These are phyloP conservation scores for Tragelaphus scriptus DNA, from an alignment of 2,113 vertebrate genomes.

Conservation along the genomic window DNA sequence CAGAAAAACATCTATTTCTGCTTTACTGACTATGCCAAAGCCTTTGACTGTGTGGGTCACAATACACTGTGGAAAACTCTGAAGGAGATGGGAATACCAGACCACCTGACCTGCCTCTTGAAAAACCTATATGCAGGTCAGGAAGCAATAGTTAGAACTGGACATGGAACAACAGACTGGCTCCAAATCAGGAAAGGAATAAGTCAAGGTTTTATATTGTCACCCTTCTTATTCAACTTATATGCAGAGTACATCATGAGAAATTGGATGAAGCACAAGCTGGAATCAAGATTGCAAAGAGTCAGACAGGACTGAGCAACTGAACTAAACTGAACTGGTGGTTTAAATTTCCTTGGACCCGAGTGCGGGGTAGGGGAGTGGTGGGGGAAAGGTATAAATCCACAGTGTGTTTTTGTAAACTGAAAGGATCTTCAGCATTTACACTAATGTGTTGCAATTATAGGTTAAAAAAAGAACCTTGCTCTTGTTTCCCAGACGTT, in stretches of 20 bases:
- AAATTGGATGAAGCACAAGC: neutral
- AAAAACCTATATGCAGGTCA: neutral
- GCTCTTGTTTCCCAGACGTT: neutral
- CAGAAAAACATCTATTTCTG: neutral
- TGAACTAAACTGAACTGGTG: neutral
- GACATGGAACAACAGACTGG: neutral
- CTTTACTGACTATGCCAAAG: neutral
- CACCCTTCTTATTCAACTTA: neutral
- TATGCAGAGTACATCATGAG: neutral
- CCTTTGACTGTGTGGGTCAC: neutral
- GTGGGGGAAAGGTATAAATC: neutral
- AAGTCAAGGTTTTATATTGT: neutral
- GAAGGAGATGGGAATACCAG: neutral
- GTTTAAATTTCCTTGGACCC: neutral
- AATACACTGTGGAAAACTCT: neutral
- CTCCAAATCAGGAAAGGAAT: neutral
- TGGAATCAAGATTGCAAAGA: neutral
- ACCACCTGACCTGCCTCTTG: neutral
- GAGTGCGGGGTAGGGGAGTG: rapidly evolving
- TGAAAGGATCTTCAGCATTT: neutral
- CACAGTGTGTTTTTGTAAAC: neutral
- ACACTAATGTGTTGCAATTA: neutral
- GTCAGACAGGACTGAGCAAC: neutral
- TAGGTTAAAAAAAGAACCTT: neutral
- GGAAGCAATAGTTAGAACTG: neutral